Evolutionary conservation across 2,113 vertebrate species (phyloP).

Genomic region (Pelecanoides urinatrix): DNA sequence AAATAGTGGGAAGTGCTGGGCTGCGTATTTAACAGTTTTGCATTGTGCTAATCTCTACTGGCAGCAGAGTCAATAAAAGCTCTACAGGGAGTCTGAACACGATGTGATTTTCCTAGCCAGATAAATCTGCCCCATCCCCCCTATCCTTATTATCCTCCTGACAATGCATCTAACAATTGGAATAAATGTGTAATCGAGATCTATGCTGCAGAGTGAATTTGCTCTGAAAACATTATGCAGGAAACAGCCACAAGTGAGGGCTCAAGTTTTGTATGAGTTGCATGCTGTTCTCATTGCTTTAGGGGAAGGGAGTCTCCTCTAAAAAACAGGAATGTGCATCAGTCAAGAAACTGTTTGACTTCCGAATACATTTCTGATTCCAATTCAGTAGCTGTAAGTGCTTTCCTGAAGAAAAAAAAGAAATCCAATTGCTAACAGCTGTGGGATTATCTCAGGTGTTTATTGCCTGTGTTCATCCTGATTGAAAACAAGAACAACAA

Average conservation of each 20-base stretch:
- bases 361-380: conserved; percentile 40
- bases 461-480: conserved; percentile 14
- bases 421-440: conserved; percentile 17
- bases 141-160: conserved; percentile 35
- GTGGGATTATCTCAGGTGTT: conserved; percentile 4
- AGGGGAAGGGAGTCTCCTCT: background rate
- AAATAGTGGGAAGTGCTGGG: conserved; percentile 26
- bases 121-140: conserved; percentile 32
- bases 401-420: background rate
- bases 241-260: background rate
- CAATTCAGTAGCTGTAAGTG: background rate
- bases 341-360: conserved; percentile 19
- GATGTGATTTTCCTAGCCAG: conserved; percentile 13
- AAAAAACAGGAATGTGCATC: conserved; percentile 8
- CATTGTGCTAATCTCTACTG: conserved; percentile 13
- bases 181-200: conserved; percentile 26
- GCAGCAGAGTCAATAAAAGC: conserved; percentile 21
- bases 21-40: conserved; percentile 17
- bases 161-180: conserved; percentile 35
- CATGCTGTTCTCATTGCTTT: background rate
- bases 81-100: background rate
- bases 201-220: background rate
- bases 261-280: background rate
- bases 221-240: background rate
- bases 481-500: conserved; percentile 27